Percentiles rank a stretch among this genome's conserved stretches.
Evolutionary conservation across 2,113 vertebrate genomes (phyloP).

Genomic region (Pyrgilauda ruficollis): DNA sequence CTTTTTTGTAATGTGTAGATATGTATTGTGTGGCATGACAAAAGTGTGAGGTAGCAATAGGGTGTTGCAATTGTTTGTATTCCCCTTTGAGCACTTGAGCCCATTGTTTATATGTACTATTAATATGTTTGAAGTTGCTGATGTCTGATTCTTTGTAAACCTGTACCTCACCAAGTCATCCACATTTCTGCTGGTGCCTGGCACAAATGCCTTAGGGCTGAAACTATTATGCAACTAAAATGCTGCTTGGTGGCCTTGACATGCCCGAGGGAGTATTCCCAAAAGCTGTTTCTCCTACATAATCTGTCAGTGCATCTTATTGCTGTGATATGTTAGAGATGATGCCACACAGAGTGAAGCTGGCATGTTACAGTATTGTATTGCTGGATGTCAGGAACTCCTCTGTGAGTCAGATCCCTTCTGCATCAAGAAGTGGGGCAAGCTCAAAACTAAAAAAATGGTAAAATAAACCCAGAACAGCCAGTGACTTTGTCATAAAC

Average conservation of each 20-base stretch:
- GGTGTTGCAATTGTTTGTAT: not conserved
- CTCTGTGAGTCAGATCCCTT: not conserved
- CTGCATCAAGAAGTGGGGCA: not conserved
- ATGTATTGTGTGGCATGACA: accelerated
- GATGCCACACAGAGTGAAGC: not conserved
- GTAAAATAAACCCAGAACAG: not conserved
- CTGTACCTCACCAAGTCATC: not conserved
- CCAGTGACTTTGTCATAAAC: not conserved
- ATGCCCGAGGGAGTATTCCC: not conserved
- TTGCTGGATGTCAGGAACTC: not conserved
- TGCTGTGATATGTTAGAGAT: not conserved
- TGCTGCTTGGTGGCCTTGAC: not conserved
- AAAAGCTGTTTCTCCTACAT: not conserved
- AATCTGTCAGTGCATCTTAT: not conserved
- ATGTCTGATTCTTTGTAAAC: not conserved
- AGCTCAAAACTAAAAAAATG: not conserved
- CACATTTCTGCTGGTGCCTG: not conserved
- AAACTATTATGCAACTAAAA: not conserved
- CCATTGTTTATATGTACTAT: not conserved
- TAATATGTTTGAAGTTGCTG: not conserved
- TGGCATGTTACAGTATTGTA: accelerated
- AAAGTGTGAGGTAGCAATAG: not conserved
- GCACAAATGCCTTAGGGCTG: not conserved
- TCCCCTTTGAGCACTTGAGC: not conserved
- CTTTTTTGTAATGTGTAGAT: not conserved